phyloP scores from a whole-genome alignment of 2,113 vertebrate genomes.

The Muscicapa adusta region DNA sequence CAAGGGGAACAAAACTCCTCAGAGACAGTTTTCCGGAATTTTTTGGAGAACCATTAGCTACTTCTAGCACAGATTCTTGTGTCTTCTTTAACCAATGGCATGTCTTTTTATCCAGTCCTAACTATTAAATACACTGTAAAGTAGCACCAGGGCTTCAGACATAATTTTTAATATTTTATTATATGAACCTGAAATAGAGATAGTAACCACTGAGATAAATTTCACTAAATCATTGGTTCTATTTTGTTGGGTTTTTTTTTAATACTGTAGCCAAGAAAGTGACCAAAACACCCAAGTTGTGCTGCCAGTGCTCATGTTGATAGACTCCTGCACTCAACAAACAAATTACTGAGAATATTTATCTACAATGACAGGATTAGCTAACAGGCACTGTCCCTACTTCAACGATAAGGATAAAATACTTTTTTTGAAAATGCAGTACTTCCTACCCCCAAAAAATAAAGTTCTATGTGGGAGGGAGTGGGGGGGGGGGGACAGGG shows the following conservation, averaged over 20 bases:
- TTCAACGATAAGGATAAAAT: background rate
- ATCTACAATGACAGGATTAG: background rate
- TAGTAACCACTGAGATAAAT: background rate
- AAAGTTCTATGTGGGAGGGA: background rate
- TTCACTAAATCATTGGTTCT: background rate
- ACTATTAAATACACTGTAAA: background rate
- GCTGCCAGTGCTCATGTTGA: background rate
- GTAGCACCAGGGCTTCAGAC: background rate
- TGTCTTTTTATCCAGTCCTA: background rate
- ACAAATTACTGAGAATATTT: background rate
- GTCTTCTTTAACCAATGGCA: background rate
- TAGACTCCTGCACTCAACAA: background rate
- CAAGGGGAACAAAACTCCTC: background rate
- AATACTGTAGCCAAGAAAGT: background rate
- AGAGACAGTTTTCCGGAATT: background rate
- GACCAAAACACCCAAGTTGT: background rate
- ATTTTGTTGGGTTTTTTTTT: background rate
- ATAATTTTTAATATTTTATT: background rate
- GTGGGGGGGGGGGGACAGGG: no score
- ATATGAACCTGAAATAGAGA: background rate
- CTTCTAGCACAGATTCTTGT: background rate
- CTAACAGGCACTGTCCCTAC: background rate
- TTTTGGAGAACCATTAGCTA: background rate
- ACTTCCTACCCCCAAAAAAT: fast-evolving
- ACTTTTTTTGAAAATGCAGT: background rate